Evolutionary conservation across 2,797 vertebrate genomes (phyloP).

Genomic region (Falco peregrinus): DNA sequence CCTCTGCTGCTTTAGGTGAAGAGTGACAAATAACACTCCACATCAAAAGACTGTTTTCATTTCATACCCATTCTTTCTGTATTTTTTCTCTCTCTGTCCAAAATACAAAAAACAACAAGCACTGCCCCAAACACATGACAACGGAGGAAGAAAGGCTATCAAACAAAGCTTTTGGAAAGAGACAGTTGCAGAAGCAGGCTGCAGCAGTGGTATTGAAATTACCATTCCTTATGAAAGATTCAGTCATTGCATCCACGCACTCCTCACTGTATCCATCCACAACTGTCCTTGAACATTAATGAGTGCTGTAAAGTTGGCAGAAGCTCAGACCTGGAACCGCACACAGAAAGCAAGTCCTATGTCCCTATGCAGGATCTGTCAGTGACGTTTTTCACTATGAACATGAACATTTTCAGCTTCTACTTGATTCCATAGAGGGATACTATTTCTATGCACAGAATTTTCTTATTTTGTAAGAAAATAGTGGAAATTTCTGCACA

Average conservation of each 20-base stretch:
- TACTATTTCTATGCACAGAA: not conserved
- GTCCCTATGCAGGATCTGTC: not conserved
- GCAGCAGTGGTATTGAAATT: not conserved
- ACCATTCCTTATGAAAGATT: not conserved
- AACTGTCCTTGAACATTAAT: not conserved
- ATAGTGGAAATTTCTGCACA: not conserved
- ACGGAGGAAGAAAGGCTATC: not conserved
- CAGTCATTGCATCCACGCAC: not conserved
- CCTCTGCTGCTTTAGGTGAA: slow-evolving; percentile 30
- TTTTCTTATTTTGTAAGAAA: not conserved
- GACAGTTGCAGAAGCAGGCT: not conserved
- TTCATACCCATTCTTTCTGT: not conserved
- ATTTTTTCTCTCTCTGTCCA: not conserved
- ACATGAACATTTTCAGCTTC: not conserved
- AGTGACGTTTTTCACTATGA: not conserved
- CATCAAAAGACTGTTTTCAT: not conserved
- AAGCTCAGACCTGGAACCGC: not conserved
- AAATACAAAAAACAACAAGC: not conserved
- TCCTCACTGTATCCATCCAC: not conserved
- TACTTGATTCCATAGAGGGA: not conserved
- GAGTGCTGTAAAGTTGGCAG: not conserved
- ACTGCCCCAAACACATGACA: not conserved
- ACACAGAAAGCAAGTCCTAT: not conserved
- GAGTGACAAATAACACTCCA: slow-evolving; percentile 19
- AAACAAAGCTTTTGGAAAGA: not conserved